These are phyloP conservation scores for Plodia interpunctella DNA, from an alignment of 1,140 invertebrate species.

Conservation along the genomic window DNA sequence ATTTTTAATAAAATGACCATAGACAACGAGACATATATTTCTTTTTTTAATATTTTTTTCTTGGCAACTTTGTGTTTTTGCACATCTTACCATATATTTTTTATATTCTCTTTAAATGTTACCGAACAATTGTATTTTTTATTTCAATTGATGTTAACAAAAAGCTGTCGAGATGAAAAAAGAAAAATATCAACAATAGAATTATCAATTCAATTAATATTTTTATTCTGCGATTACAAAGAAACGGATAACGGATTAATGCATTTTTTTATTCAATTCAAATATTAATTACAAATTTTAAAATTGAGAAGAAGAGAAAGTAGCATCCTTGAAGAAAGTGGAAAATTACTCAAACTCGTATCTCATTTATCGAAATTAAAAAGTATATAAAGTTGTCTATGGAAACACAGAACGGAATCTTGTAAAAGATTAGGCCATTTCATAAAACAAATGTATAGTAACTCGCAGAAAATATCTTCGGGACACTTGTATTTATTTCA, in stretches of 20 bases:
- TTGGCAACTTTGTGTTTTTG: no score
- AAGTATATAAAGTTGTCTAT: conserved; percentile 71
- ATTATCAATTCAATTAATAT: no score
- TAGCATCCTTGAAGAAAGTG: conserved; percentile 36
- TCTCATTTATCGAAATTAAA: conserved; percentile 65
- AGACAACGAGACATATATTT: not conserved
- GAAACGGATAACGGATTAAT: not conserved
- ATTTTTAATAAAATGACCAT: not conserved
- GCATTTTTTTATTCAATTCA: not conserved
- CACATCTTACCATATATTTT: no score
- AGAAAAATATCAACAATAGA: no score
- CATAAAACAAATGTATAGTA: conserved; percentile 78
- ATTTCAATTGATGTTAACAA: no score
- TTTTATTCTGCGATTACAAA: not conserved
- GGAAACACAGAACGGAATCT: conserved; percentile 77
- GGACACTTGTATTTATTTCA: conserved; percentile 77
- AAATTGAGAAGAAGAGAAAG: conserved; percentile 17
- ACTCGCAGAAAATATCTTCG: conserved; percentile 77
- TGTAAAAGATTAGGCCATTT: conserved; percentile 78
- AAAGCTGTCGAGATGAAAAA: no score
- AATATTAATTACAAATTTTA: not conserved
- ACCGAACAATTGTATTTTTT: no score
- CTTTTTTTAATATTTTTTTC: not conserved
- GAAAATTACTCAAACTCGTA: conserved; percentile 51
- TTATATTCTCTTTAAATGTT: no score